Conservation (phyloP, 2,888 invertebrate species). For the Himalopsyche japonica region DNA sequence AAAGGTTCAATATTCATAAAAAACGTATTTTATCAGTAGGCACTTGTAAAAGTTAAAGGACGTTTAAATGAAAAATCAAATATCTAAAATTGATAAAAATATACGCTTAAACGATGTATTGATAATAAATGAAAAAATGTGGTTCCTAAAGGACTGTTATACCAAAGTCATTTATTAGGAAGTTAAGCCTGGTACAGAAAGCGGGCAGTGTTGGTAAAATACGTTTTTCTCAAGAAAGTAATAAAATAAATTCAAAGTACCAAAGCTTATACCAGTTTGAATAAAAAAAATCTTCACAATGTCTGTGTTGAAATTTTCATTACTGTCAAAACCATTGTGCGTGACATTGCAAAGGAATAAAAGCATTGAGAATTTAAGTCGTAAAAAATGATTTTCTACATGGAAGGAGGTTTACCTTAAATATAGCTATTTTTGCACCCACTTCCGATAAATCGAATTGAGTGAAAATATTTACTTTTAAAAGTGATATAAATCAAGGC, state of each 20-base stretch:
- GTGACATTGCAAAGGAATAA: slow-evolving; percentile 1
- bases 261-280: not conserved
- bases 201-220: not conserved
- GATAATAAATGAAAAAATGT: no score
- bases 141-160: not conserved
- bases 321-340: not conserved
- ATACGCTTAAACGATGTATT: no score
- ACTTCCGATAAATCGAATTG: no score
- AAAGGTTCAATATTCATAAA: no score
- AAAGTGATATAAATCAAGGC: no score
- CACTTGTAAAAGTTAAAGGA: no score
- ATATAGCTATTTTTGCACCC: slow-evolving; percentile 1
- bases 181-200: not conserved
- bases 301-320: slow-evolving; percentile 1
- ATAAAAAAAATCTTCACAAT: not conserved
- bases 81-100: no score
- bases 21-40: no score
- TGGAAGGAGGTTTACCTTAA: not conserved
- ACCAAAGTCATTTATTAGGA: not conserved
- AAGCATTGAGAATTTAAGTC: slow-evolving; percentile 14
- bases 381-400: slow-evolving; percentile 16
- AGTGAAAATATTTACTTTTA: no score
- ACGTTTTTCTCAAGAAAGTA: not conserved
- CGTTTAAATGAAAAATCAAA: no score
- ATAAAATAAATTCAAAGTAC: not conserved